These are phyloP conservation scores for Neotoma lepida DNA, from an alignment of 2,113 vertebrate species.

Conservation along the genomic window DNA sequence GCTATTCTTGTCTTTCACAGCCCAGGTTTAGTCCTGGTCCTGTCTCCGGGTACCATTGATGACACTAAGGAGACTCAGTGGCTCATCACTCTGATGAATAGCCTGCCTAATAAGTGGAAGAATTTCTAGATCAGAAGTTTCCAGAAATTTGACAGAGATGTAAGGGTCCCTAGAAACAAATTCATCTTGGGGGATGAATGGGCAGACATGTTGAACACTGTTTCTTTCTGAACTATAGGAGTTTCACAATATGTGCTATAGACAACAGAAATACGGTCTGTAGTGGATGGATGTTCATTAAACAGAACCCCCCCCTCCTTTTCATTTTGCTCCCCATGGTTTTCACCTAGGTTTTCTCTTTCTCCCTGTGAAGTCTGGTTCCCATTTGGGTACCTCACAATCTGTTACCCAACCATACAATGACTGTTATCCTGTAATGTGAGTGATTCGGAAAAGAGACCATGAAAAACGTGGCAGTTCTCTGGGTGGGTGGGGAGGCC, in stretches of 20 bases:
- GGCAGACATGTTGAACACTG: not conserved
- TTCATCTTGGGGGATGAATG: not conserved
- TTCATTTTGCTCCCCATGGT: not conserved
- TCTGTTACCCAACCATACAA: not conserved
- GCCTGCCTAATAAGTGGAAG: not conserved
- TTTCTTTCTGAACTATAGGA: not conserved
- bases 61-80: not conserved
- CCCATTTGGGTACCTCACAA: not conserved
- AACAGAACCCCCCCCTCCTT: not conserved
- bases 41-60: not conserved
- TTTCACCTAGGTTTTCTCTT: not conserved
- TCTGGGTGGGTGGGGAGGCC: not conserved
- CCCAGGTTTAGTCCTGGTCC: not conserved
- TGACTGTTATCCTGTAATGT: not conserved
- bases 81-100: too few relatives aligned
- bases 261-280: too few relatives aligned
- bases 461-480: not conserved
- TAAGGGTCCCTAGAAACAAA: not conserved
- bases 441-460: not conserved
- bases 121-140: slow-evolving; percentile 10
- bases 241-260: not conserved
- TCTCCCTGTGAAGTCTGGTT: not conserved
- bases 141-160: not conserved
- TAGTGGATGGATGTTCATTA: too few relatives aligned
- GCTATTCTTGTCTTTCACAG: not conserved